Evolutionary conservation across 2,113 vertebrate genomes (phyloP).

Genomic region (Hippolais icterina): DNA sequence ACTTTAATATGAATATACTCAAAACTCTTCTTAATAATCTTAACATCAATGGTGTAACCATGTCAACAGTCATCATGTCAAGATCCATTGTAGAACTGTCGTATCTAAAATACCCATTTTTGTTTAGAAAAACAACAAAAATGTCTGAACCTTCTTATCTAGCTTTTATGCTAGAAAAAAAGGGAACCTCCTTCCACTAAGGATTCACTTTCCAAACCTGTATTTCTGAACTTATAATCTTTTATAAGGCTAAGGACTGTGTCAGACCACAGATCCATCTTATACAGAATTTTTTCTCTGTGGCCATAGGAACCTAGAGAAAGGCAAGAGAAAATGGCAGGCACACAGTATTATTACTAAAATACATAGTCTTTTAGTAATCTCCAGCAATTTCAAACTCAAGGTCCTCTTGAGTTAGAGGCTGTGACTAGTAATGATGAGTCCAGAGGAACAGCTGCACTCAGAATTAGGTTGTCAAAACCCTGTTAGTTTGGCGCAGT

Average conservation of each 20-base stretch:
- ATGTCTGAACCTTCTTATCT: not conserved
- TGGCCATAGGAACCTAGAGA: not conserved
- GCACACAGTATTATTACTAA: not conserved
- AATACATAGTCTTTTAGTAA: not conserved
- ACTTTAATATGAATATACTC: not conserved
- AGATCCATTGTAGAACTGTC: not conserved
- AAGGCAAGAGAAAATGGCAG: not conserved
- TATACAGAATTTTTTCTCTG: not conserved
- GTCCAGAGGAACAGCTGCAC: not conserved
- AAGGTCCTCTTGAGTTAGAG: not conserved
- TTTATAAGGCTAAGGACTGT: not conserved
- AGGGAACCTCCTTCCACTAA: not conserved
- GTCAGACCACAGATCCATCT: not conserved
- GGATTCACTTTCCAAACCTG: not conserved
- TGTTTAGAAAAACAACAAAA: not conserved
- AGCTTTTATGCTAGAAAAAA: not conserved
- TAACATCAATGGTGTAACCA: not conserved
- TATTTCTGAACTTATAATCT: not conserved
- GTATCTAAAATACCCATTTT: not conserved
- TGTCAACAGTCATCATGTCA: not conserved
- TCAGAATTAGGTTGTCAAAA: not conserved
- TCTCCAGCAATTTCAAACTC: not conserved
- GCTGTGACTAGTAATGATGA: not conserved
- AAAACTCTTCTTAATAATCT: not conserved
- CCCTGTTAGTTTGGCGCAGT: not conserved